These are phyloP conservation scores for Cordilura impudica DNA, from an alignment of 2,888 invertebrate species.

Conservation along the genomic window DNA sequence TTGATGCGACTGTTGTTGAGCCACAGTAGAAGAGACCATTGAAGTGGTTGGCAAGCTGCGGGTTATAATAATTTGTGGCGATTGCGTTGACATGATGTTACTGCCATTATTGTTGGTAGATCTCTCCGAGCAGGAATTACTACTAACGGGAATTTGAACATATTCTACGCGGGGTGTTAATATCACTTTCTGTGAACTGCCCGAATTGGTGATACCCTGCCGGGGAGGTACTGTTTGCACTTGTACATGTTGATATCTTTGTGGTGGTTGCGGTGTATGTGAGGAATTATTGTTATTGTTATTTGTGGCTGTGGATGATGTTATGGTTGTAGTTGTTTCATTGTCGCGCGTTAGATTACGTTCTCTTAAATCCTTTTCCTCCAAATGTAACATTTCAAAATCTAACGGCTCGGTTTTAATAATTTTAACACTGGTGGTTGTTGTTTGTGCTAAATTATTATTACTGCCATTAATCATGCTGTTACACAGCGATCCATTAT, in stretches of 20 bases:
- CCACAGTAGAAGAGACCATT: slow-evolving; percentile 52
- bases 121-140: slow-evolving; percentile 37
- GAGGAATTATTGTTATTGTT: slow-evolving; percentile 48
- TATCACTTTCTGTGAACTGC: slow-evolving; percentile 74
- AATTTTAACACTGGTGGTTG: slow-evolving; percentile 65
- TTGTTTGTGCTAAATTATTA: slow-evolving; percentile 8
- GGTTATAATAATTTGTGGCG: slow-evolving; percentile 75
- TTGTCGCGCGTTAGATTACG: slow-evolving; percentile 53
- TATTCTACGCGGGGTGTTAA: slow-evolving; percentile 75
- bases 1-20: slow-evolving; percentile 59
- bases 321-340: slow-evolving; percentile 50
- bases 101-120: slow-evolving; percentile 40
- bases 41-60: slow-evolving; percentile 66
- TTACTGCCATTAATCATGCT: neutral
- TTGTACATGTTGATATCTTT: slow-evolving; percentile 74
- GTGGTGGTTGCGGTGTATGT: slow-evolving; percentile 52
- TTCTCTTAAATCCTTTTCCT: slow-evolving; percentile 66
- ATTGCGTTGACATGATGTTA: neutral
- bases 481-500: slow-evolving; percentile 6
- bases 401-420: slow-evolving; percentile 77
- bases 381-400: slow-evolving; percentile 73
- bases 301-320: slow-evolving; percentile 31
- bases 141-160: slow-evolving; percentile 63
- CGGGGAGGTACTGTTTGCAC: slow-evolving; percentile 74
- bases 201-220: slow-evolving; percentile 69